Evolutionary conservation across 2,797 vertebrate genomes (phyloP), one percentile per base, ranked within the genome.

Genomic region (Acestrorhynchus altus): DNA sequence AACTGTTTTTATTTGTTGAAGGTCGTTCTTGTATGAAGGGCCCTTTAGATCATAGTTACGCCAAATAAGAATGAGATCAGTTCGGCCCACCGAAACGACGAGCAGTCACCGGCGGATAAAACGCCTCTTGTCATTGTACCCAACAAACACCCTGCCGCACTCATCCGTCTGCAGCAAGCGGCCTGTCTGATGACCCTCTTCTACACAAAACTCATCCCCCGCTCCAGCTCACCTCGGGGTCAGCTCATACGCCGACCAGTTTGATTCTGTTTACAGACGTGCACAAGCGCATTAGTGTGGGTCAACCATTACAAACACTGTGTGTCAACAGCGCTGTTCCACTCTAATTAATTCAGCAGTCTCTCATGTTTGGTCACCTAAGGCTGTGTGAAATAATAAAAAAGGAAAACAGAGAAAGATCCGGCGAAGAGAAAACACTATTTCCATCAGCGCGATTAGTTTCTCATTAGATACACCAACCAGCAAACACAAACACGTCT

Each of bases 81-180:
- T 13, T 47, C 15, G 4, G 15, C 4, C 15, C 46, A 47, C 13
- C 16, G 46, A 18, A 16, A 18, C 4, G 8, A 16, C 15, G 1
- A 18, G 49, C 18, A 52, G 1, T 6, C 0, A 18, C 49, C 16
- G 49, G 16, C 18, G 18, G 49, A 20, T 20, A 6, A 52, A 52
- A 9, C n/a, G 7, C 18, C 4, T 13, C 8, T 28, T 5, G 18
- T 54, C 51, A 13, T 6, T 15, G 31, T 35, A 2, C 31, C 31
- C 10, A 2, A 90, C 88, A 88, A 72, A 56, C 72, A 79, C 83
- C 78, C 76, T 78, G 63, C 66, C 42, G 67, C 57, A 64, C 59
- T 71, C 24, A 1, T 28, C 54, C 22, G 54, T 57, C 54, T 11
- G 13, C 22, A 13, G 52, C 11, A 24, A 54, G 51, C 24, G 51